phyloP scores from a whole-genome alignment of 2,797 vertebrate species.

The Stomatorhinus walkeri region DNA sequence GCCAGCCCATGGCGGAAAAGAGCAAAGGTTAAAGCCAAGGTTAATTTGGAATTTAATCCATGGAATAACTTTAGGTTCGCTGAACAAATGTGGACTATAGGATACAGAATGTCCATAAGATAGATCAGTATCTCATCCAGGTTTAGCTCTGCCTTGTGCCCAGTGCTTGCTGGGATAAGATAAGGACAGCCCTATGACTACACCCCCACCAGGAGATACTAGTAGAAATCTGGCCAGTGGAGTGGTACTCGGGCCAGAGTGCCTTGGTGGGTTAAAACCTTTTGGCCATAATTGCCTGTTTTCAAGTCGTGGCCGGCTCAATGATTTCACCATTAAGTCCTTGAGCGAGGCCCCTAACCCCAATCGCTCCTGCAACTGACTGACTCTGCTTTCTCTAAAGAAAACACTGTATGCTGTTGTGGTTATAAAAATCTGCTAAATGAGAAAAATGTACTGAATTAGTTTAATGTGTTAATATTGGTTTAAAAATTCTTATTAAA shows the following conservation, averaged over 20 bases:
- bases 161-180: not conserved
- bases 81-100: not conserved
- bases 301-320: not conserved
- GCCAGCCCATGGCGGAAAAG: not conserved
- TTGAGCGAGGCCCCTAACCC: not conserved
- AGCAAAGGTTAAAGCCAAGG: not conserved
- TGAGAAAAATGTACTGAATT: not conserved
- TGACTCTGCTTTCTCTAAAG: not conserved
- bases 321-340: not conserved
- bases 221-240: not conserved
- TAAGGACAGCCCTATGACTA: not conserved
- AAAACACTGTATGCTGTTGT: not conserved
- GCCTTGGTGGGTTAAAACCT: not conserved
- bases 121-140: not conserved
- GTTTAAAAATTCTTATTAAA: not conserved
- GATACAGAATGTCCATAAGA: not conserved
- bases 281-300: not conserved
- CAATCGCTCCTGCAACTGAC: not conserved
- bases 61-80: not conserved
- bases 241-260: not conserved
- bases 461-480: not conserved
- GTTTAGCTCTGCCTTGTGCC: not conserved
- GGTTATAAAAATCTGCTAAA: not conserved
- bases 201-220: not conserved
- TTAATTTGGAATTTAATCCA: not conserved